Evolutionary conservation across 2,797 vertebrate species (phyloP).

Genomic region (Mallotus villosus): DNA sequence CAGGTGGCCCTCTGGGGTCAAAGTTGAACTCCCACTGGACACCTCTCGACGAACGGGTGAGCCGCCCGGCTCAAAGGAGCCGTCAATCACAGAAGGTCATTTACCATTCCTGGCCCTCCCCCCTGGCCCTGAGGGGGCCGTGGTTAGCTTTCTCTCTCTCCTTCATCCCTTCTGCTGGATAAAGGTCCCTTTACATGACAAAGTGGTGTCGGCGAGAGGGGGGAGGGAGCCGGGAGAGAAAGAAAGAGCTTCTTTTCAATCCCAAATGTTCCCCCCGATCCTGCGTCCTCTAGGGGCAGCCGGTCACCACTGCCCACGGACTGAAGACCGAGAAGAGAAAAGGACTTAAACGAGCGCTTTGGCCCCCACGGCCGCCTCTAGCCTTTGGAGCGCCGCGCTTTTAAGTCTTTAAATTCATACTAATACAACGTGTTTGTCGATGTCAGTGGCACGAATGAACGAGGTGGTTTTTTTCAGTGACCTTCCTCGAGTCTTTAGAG

Average conservation of each 20-base stretch:
- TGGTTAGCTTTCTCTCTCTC: conserved; percentile 40
- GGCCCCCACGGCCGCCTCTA: no score
- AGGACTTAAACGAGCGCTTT: background rate
- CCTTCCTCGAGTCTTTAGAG: no score
- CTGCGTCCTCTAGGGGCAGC: conserved; percentile 46
- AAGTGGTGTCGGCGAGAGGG: conserved; percentile 60
- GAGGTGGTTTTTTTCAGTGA: no score
- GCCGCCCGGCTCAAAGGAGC: conserved; percentile 59
- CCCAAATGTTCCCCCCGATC: conserved; percentile 45
- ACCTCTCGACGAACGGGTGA: conserved; percentile 60
- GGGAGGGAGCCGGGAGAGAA: conserved; percentile 60
- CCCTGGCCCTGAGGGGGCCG: conserved; percentile 52
- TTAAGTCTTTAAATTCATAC: no score
- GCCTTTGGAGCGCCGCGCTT: no score
- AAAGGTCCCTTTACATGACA: conserved; percentile 80
- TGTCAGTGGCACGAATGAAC: no score
- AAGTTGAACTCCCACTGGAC: conserved; percentile 64
- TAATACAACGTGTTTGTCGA: no score
- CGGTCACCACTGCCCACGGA: conserved; percentile 58
- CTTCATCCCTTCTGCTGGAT: conserved; percentile 57
- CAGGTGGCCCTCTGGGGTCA: conserved; percentile 73
- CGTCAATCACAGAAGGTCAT: conserved; percentile 76
- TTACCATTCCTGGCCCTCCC: conserved; percentile 52
- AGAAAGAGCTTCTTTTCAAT: conserved; percentile 54
- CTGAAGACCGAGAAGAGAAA: conserved; percentile 53